Conservation (phyloP, 2,113 vertebrate species). For the Microcebus griseorufus region DNA sequence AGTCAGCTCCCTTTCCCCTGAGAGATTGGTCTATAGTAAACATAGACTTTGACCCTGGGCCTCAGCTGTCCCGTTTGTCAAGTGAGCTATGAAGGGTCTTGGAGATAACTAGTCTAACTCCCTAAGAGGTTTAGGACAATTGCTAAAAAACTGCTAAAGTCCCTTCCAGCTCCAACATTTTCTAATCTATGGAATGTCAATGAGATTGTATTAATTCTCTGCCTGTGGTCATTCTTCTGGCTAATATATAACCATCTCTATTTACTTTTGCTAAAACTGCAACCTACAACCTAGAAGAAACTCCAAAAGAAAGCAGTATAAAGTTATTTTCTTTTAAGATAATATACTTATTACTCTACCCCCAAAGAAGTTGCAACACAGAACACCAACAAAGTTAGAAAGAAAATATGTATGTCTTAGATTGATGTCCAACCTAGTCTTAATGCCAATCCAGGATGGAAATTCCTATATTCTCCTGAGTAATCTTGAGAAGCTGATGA, state of each 20-base stretch:
- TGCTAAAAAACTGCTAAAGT: conserved; percentile 32
- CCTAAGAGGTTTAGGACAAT: conserved; percentile 33
- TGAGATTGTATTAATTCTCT: conserved; percentile 7
- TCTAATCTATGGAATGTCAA: conserved; percentile 54
- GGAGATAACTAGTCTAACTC: conserved; percentile 54
- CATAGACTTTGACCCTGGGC: conserved; percentile 38
- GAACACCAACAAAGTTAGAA: not conserved
- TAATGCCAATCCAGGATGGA: conserved; percentile 43
- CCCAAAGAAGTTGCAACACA: not conserved
- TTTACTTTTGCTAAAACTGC: conserved; percentile 52
- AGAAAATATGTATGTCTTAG: conserved; percentile 20
- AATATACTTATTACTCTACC: not conserved
- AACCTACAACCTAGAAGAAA: not conserved
- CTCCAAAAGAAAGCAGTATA: conserved; percentile 25
- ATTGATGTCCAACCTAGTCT: conserved; percentile 44
- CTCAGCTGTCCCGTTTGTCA: conserved; percentile 57
- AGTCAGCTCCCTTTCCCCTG: conserved; percentile 38
- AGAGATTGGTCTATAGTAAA: conserved; percentile 51
- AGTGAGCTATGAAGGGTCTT: conserved; percentile 45
- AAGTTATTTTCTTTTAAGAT: conserved; percentile 6
- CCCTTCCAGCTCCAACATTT: conserved; percentile 4
- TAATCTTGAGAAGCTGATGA: conserved; percentile 45
- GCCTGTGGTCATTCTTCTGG: conserved; percentile 26
- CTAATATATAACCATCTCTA: conserved; percentile 55
- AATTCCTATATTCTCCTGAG: conserved; percentile 4